These are phyloP conservation scores for Pampus argenteus DNA, from an alignment of 2,797 vertebrate genomes.

Conservation along the genomic window DNA sequence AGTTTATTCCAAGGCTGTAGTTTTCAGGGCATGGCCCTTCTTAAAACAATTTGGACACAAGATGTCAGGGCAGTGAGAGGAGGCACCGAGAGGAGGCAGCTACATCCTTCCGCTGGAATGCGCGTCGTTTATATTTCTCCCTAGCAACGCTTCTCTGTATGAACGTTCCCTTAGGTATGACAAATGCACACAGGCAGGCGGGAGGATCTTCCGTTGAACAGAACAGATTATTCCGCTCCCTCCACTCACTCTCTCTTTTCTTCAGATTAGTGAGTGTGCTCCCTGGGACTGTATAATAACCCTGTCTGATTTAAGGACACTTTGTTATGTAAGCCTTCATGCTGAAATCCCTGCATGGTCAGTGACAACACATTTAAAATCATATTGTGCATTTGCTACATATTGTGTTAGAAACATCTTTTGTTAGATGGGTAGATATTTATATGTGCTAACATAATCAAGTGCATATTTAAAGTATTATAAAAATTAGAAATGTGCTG, in stretches of 20 bases:
- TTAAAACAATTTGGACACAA: slow-evolving; percentile 3
- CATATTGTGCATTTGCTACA: background rate
- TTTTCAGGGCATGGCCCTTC: background rate
- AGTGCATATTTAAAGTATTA: background rate
- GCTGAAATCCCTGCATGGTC: slow-evolving; percentile 27
- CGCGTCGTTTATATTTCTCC: slow-evolving; percentile 32
- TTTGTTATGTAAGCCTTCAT: slow-evolving; percentile 33
- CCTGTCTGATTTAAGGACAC: slow-evolving; percentile 43
- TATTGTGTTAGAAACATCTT: background rate
- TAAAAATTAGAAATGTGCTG: background rate
- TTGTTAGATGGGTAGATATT: background rate
- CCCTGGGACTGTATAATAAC: slow-evolving; percentile 32
- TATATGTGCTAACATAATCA: background rate
- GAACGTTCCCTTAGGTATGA: slow-evolving; percentile 53
- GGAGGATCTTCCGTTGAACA: slow-evolving; percentile 53
- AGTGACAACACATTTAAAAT: slow-evolving; percentile 18
- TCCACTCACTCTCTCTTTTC: slow-evolving; percentile 23
- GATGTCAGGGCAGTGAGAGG: background rate
- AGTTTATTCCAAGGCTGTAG: background rate
- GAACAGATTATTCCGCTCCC: slow-evolving; percentile 59
- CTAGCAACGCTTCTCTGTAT: slow-evolving; percentile 34
- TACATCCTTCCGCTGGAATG: slow-evolving; percentile 20
- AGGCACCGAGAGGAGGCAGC: slow-evolving; percentile 1
- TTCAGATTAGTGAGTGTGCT: slow-evolving; percentile 47
- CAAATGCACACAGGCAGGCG: slow-evolving; percentile 60